phyloP scores from a whole-genome alignment of 2,797 vertebrate species.

The Tamandua tetradactyla region DNA sequence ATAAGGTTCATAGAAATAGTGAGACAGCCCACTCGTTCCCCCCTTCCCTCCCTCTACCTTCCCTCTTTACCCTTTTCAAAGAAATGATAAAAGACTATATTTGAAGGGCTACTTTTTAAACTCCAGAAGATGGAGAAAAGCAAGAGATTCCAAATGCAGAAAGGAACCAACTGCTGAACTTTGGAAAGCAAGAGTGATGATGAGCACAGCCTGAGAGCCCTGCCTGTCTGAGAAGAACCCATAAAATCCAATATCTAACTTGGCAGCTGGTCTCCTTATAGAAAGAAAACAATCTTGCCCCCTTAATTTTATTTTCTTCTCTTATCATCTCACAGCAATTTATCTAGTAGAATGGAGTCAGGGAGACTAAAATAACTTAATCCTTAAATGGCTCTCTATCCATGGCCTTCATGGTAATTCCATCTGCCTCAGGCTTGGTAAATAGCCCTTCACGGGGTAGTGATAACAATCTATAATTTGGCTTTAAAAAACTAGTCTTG shows the following conservation, averaged over 20 bases:
- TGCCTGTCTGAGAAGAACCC: slow-evolving; percentile 40
- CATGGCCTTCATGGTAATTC: slow-evolving; percentile 55
- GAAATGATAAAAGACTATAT: slow-evolving; percentile 26
- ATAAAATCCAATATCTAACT: slow-evolving; percentile 56
- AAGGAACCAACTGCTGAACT: not conserved
- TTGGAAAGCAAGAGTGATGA: not conserved
- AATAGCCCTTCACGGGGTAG: slow-evolving; percentile 8
- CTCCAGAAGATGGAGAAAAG: slow-evolving; percentile 36
- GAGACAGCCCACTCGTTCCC: not conserved
- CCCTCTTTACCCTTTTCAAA: slow-evolving; percentile 46
- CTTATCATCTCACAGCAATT: slow-evolving; percentile 62
- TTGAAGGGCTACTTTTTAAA: slow-evolving; percentile 30
- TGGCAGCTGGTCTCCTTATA: slow-evolving; percentile 58
- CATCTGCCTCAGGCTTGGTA: slow-evolving; percentile 50
- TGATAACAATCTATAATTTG: slow-evolving; percentile 58
- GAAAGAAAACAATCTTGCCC: slow-evolving; percentile 63
- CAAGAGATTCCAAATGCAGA: slow-evolving; percentile 44
- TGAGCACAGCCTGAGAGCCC: not conserved
- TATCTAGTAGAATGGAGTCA: slow-evolving; percentile 49
- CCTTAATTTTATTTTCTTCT: slow-evolving; percentile 72
- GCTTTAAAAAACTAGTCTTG: slow-evolving; percentile 56
- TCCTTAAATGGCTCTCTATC: slow-evolving; percentile 66
- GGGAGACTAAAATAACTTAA: slow-evolving; percentile 65
- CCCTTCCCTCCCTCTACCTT: not conserved
- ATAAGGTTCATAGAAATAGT: not conserved